These are phyloP conservation scores for Dermolepida albohirtum DNA, from an alignment of 2,888 invertebrate genomes.

Conservation along the genomic window DNA sequence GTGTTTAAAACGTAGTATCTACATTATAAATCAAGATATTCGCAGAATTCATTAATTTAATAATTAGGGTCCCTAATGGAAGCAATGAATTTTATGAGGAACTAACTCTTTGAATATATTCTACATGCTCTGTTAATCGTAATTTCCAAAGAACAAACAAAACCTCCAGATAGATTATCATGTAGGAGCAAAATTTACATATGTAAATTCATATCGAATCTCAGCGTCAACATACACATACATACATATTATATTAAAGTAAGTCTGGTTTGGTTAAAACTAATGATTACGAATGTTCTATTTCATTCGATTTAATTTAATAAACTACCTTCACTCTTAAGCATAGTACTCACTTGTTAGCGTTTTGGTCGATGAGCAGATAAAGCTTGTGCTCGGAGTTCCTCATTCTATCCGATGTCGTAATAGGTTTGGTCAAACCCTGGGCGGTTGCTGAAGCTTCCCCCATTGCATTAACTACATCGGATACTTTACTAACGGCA, in stretches of 20 bases:
- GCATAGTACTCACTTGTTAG: conserved; percentile 68
- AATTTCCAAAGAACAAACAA: too few relatives aligned
- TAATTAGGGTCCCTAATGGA: too few relatives aligned
- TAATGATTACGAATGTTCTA: not conserved
- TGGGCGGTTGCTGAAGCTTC: conserved; percentile 80
- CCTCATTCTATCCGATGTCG: conserved; percentile 76
- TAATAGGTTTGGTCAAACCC: conserved; percentile 79
- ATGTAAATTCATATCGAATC: conserved; percentile 1
- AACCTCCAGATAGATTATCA: too few relatives aligned
- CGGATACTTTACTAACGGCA: conserved; percentile 70
- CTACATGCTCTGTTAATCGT: too few relatives aligned
- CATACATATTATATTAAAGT: too few relatives aligned
- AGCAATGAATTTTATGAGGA: too few relatives aligned
- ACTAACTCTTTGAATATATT: too few relatives aligned
- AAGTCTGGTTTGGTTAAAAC: not conserved
- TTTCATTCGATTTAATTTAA: conserved; percentile 2
- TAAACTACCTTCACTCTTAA: not conserved
- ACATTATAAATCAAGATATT: too few relatives aligned
- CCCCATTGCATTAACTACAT: conserved; percentile 78
- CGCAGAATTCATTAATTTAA: too few relatives aligned
- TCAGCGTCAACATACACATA: conserved; percentile 1
- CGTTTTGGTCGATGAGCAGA: conserved; percentile 67
- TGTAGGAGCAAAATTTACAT: too few relatives aligned
- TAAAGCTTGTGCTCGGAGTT: conserved; percentile 71
- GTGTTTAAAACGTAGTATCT: too few relatives aligned